Evolutionary conservation across 1,140 invertebrate genomes (phyloP), one percentile per base, ranked within the genome.

Genomic region (Drosophila ambigua): DNA sequence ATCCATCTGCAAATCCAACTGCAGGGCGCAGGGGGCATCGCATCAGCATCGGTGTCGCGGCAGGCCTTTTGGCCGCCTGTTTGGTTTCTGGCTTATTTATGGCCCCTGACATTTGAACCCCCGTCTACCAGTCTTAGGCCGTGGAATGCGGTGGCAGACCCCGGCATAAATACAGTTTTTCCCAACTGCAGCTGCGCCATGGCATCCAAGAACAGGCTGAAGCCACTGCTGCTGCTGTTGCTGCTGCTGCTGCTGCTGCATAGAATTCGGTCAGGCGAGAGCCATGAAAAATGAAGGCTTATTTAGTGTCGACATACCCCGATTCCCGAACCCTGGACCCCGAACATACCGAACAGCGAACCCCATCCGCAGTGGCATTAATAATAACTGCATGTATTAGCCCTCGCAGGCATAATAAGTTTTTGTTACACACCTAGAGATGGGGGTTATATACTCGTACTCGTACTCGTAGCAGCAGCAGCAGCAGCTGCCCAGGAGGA

Each of bases 211-310:
- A 83, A 79, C 72, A 51, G 55, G 64, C 74, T 67, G 35, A 9
- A 11, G 35, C 31, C 4, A 6, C 8, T 3, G 31, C 16, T 16
- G 16, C 16, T 16, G 16, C 16, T 16, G 16, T 1, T 16, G 16
- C 9, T 35, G 31, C 9, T 4, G 35, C 4, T 13, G 35, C 35
- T 5, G 4, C 11, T 39, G 35, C 31, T 9, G 72, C 81, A 77
- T 74, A 88, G 83, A 88, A 88, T 88, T 88, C 83, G 83, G 83
- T 88, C 83, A 87, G 66, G 35, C 66, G 66, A 72, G 54, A 71
- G 79, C 67, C 79, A 88, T 79, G 79, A 88, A 88, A 88, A 79
- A 88, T 88, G 85, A 88, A 88, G 83, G 83, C 83, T 89, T 88
- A 88, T 83, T 88, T 88, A 88, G 84, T 89, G 84, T 77, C 84